Conservation (phyloP, 2,888 invertebrate species). For the Eustalomyia histrio region DNA sequence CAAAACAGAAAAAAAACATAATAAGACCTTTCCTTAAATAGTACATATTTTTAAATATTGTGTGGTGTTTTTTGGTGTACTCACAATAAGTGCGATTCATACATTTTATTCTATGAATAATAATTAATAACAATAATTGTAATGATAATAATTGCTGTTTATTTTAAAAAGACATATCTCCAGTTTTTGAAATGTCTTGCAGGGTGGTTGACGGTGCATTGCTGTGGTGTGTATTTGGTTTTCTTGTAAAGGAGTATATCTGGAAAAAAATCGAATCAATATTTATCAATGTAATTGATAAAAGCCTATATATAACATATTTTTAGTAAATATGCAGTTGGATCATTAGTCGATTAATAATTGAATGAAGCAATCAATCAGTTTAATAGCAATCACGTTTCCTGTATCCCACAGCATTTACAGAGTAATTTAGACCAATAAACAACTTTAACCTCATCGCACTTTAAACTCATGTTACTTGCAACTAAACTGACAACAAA, state of each 20-base stretch:
- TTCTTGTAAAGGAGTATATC: not conserved
- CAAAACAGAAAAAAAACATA: no score
- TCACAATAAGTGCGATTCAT: conserved; percentile 42
- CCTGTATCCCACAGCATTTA: conserved; percentile 2
- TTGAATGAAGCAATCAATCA: not conserved
- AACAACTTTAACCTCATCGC: conserved; percentile 35
- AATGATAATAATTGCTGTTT: conserved; percentile 19
- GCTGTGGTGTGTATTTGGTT: not conserved
- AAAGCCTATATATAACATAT: not conserved
- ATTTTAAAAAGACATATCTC: not conserved
- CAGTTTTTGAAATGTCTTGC: not conserved
- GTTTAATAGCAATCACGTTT: conserved; percentile 10
- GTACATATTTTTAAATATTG: not conserved
- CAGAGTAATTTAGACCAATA: conserved; percentile 18
- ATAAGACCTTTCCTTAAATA: no score
- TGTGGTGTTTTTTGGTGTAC: conserved; percentile 20
- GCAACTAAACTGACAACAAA: conserved; percentile 40
- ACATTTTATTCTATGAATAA: conserved; percentile 3
- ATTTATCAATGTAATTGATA: not conserved
- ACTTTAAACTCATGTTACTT: conserved; percentile 26
- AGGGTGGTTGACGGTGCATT: not conserved
- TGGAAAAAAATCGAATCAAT: not conserved
- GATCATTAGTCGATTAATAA: not conserved
- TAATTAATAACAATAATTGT: conserved; percentile 3
- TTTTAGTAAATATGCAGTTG: not conserved